Evolutionary conservation across 1,140 invertebrate genomes (phyloP), one percentile per base, ranked within the genome.

Genomic region (Dreissena polymorpha): DNA sequence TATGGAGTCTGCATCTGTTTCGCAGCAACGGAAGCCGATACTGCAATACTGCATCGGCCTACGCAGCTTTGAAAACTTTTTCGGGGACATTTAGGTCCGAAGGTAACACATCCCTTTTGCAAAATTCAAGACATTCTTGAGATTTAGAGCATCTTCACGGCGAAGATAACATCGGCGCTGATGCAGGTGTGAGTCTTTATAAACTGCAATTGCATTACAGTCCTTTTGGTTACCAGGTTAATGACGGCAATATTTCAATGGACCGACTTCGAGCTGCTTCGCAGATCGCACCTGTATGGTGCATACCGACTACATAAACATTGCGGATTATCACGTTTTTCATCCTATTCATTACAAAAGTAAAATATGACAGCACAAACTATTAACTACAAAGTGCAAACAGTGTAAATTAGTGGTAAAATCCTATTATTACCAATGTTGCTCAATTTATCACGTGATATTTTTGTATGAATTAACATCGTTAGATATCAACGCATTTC

Each of bases 201-300:
- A 76, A 6, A 76, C 60, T 50, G 74, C 74, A 21, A 76, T 50
- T 0, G 74, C 74, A 50, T 76, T 76, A 29, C 18, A 7, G 21
- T 76, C 74, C 39, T 65, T 76, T 57, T 49, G 70, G 23, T 73
- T 73, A 10, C 55, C 70, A n/a, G 16, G n/a, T 57, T 73, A 29
- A 18, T 21, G n/a, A 27, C 21, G 18, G 23, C 70, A 73, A 25
- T 53, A 73, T 10, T 73, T n/a, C 49, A 73, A 18, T 16, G n/a
- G 8, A 10, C 70, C 70, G 39, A 73, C 70, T 57, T 73, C 70
- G 18, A 73, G 27, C 27, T 73, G n/a, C 23, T 53, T 39, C 39
- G n/a, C n/a, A n/a, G n/a, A n/a, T 71, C 8, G 16, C 27, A 8
- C 49, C 70, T 18, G 7, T 18, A 25, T 73, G 70, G 25, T 73